Conservation (phyloP, 2,888 invertebrate species). For the Protonemura montana region DNA sequence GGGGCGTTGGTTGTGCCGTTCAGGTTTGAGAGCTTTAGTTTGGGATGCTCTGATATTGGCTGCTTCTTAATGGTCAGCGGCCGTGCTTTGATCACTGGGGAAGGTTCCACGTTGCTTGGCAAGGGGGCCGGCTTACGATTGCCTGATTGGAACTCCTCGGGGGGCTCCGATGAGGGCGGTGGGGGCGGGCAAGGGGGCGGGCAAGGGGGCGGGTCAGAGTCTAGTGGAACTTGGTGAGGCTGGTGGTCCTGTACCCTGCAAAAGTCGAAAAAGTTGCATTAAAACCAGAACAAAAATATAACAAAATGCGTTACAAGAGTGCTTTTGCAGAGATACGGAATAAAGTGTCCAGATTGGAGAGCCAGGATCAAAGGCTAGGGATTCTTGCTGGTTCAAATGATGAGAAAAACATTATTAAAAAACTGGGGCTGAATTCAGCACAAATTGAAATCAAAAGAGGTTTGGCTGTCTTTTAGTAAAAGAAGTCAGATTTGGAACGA, state of each 20-base stretch:
- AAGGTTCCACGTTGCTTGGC: conserved; percentile 31
- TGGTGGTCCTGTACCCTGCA: conserved; percentile 38
- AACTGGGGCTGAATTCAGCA: no score
- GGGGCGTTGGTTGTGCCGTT: conserved; percentile 23
- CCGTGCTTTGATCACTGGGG: conserved; percentile 74
- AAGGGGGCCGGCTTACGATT: conserved; percentile 15
- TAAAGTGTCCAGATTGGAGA: no score
- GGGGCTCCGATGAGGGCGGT: conserved; percentile 43
- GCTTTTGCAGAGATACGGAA: no score
- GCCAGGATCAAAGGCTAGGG: no score
- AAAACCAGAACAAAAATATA: no score
- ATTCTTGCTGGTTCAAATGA: no score
- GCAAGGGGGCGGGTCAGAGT: conserved; percentile 43
- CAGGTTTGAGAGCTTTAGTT: conserved; percentile 59
- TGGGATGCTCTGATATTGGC: conserved; percentile 81
- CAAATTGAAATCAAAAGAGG: no score
- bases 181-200: conserved; percentile 44
- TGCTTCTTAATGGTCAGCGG: conserved; percentile 85
- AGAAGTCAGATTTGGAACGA: no score
- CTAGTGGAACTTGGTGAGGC: conserved; percentile 25
- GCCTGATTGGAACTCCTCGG: conserved; percentile 31
- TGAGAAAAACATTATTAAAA: no score
- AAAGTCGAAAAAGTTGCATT: no score
- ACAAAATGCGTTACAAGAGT: no score
- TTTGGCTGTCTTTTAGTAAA: no score